Base-by-base conservation (phyloP, 2,797 vertebrate genomes). In the Phaenicophaeus curvirostris region DNA sequence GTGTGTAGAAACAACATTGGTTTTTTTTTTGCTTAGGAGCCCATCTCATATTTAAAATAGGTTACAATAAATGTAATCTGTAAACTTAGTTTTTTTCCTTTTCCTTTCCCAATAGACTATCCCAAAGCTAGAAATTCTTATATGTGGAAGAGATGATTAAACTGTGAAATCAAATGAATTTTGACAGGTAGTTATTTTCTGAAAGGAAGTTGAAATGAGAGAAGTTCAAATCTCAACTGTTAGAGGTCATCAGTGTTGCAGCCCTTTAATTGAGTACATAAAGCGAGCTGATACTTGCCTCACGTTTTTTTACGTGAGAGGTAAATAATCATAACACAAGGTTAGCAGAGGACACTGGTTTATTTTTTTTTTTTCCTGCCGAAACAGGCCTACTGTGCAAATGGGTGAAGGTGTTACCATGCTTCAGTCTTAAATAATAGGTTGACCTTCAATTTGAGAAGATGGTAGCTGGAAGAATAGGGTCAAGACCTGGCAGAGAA, bases 331-430 rank as follows among this genome's bases (percentile, higher is more conserved):
- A 8, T 37, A 78, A n/a, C 9, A 15, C 20, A 54, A 21, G 80
- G 72, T 91, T 92, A 92, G 78, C 69, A 44, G 62, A 77, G 91
- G 81, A 44, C 83, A 92, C 19, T 82, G 63, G 28, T 57, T 63
- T 83, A 19, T 11, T 15, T 69, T 5, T 79, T 73, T 51, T 65
- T 84, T 48, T n/a, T 9, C 13, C 28, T 63, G n/a, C 13, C 37
- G 31, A 48, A 73, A 35, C 23, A 42, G 44, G 8, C 10, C 13
- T 72, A 46, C 20, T 55, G 20, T 68, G 46, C 37, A 71, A 50
- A 62, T 25, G 4, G 67, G 20, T 42, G 50, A 63, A 67, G 53
- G 15, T 62, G 12, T 28, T 67, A 15, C 20, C 7, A 9, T 57
- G 27, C 53, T 80, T 76, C 39, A 39, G 18, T 71, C 42, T 33